Base-by-base conservation (phyloP, 2,797 vertebrate species). In the Notolepis coatsorum region DNA sequence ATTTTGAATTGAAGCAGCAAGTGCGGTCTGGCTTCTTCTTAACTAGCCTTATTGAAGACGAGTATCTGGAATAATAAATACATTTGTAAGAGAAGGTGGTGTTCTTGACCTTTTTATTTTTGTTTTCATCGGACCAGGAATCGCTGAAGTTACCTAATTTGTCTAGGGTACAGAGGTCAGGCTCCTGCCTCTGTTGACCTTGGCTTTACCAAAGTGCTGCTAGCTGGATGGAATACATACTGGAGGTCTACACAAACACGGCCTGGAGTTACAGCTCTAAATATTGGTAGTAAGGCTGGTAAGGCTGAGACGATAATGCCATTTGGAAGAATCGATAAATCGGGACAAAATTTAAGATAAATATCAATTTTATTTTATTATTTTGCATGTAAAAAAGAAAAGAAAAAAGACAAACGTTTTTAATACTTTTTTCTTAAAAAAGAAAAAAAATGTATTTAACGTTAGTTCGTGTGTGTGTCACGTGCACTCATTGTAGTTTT, bases 201-300 rank as follows among this genome's bases (percentile, higher is more conserved):
- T 21, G 25, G 13, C 17, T 8, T 52, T 31, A 9, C n/a, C n/a
- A n/a, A n/a, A 37, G 38, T 24, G 50, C 8, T 35, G 30, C 30
- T 38, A 13, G 12, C 23, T 13, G 13, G 46, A 21, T 25, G 3
- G 12, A 5, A 50, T 39, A 31, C 45, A 43, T 46, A 46, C 33
- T 33, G 24, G 8, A 33, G 25, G 52, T 46, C n/a, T 25, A 62
- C 35, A 50, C 46, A 56, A 57, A 38, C n/a, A 35, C 58, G 41
- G 21, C 21, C 7, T 55, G 30, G 38, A 18, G 33, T 53, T 48
- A 42, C n/a, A n/a, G 6, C 52, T 56, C 31, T n/a, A 35, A 61
- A 59, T 45, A 4, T 4, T n/a, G 42, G 30, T 50, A 41, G 54
- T n/a, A n/a, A n/a, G n/a, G n/a, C n/a, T n/a, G n/a, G n/a, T n/a